Base-by-base conservation (phyloP, 2,797 vertebrate genomes). In the Mallotus villosus region DNA sequence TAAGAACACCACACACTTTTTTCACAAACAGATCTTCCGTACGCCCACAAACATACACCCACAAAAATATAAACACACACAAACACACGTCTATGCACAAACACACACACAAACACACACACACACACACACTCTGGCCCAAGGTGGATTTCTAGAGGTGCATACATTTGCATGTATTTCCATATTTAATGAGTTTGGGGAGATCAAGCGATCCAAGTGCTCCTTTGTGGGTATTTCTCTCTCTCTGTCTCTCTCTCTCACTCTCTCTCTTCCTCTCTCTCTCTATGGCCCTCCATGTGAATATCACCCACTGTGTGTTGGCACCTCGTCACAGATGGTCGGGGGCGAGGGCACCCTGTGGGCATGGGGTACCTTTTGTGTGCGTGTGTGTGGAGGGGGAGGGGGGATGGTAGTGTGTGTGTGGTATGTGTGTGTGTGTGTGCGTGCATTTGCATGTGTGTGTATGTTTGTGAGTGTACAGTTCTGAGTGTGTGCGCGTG, bases 61-160 rank as follows among this genome's bases (percentile, higher is more conserved):
- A 72, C 53, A 75, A 22, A 49, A 49, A 64, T 27, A 55, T 58
- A 57, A 55, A 24, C 72, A 68, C 37, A 69, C 60, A 73, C 59
- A 63, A 62, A 70, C 68, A 62, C 72, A 73, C 72, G 79, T 74
- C 72, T 73, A 68, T 75, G 74, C 63, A 74, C 70, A 76, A 74
- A 70, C 78, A 34, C 80, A 60, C 74, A 75, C 79, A 76, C 84
- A 78, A n/a, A n/a, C n/a, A n/a, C 70, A 76, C 75, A 70, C 78
- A 34, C 80, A 60, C 74, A 75, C 79, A 76, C 84, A 78, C 90
- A 84, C 85, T 87, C 70, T 92, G 89, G 90, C 92, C 91, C 89
- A 91, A 92, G 89, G 91, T 93, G 89, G 88, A 90, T 90, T 91
- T 90, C 85, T 90, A 89, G 89, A 92, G 90, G 90, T 93, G 91